Conservation (phyloP, 2,888 invertebrate species). For the Andrena dorsata region DNA sequence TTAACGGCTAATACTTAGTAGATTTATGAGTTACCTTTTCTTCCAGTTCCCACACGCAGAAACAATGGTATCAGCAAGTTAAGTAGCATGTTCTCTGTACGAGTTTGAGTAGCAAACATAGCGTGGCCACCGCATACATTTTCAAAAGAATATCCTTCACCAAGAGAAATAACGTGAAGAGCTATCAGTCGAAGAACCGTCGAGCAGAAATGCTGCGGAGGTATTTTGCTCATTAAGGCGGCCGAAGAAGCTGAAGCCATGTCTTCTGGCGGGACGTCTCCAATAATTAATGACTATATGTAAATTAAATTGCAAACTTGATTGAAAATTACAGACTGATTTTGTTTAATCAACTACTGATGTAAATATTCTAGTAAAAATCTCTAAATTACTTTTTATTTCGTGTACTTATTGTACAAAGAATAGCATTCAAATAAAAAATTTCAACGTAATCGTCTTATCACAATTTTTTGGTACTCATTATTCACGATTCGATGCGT, state of each 20-base stretch:
- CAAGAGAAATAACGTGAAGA: slow-evolving; percentile 96
- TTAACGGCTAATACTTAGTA: not conserved
- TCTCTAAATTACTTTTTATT: too few relatives aligned
- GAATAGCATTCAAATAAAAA: not conserved
- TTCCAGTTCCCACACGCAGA: slow-evolving; percentile 96
- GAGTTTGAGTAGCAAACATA: slow-evolving; percentile 95
- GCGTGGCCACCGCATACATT: slow-evolving; percentile 97
- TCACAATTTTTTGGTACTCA: too few relatives aligned
- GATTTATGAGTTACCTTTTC: slow-evolving; percentile 90
- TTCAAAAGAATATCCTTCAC: slow-evolving; percentile 95
- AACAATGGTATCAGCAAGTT: slow-evolving; percentile 98
- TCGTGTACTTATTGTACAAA: too few relatives aligned
- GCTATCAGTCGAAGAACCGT: slow-evolving; percentile 98
- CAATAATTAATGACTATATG: slow-evolving; percentile 91
- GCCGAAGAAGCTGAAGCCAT: slow-evolving; percentile 92
- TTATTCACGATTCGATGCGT: too few relatives aligned
- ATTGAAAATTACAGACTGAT: not conserved
- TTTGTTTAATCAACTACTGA: not conserved
- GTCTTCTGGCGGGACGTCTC: slow-evolving; percentile 91
- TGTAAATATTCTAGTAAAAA: too few relatives aligned
- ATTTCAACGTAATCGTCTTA: not conserved
- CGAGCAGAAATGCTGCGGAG: slow-evolving; percentile 97
- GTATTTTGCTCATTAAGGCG: slow-evolving; percentile 95
- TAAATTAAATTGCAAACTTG: slow-evolving; percentile 11
- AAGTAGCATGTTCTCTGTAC: slow-evolving; percentile 97